A percentile compares a stretch with the other conserved stretches of the same genome.
phyloP scores from a whole-genome alignment of 1,140 invertebrate genomes.

The Drosophila jambulina region DNA sequence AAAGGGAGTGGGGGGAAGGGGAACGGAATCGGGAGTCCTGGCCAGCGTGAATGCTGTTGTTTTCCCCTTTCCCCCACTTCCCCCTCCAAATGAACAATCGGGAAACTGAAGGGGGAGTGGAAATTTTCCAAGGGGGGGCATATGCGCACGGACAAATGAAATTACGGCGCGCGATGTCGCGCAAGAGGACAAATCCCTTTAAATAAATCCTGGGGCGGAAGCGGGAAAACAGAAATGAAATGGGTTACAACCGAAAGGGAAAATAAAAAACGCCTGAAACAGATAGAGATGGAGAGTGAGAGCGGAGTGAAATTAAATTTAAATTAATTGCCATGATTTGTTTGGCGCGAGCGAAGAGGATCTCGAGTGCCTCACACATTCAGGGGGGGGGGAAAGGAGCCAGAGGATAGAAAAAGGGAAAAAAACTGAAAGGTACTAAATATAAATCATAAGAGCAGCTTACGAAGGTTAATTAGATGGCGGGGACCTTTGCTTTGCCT shows the following conservation, averaged over 20 bases:
- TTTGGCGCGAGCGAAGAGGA: slow-evolving; percentile 10
- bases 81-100: slow-evolving; percentile 9
- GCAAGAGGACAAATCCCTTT: slow-evolving; percentile 59
- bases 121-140: slow-evolving; percentile 13
- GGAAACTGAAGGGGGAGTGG: not conserved
- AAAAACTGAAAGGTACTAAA: slow-evolving; percentile 9
- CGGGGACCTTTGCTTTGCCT: not conserved
- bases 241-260: slow-evolving; percentile 30
- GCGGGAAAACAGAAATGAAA: slow-evolving; percentile 37
- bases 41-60: slow-evolving; percentile 60
- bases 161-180: slow-evolving; percentile 48
- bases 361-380: slow-evolving; percentile 12
- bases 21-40: slow-evolving; percentile 18
- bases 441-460: slow-evolving; percentile 34
- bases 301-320: slow-evolving; percentile 43
- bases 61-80: not conserved
- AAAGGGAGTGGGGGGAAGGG: not conserved
- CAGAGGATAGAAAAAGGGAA: not conserved
- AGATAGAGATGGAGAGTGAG: not conserved
- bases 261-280: slow-evolving; percentile 1
- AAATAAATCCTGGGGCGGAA: slow-evolving; percentile 58
- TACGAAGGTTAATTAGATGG: slow-evolving; percentile 20
- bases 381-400: not conserved
- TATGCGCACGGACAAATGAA: slow-evolving; percentile 59
- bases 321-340: slow-evolving; percentile 65